Evolutionary conservation across 2,888 invertebrate species (phyloP), one percentile per base, ranked within the genome.

Genomic region (Halictus ligatus): DNA sequence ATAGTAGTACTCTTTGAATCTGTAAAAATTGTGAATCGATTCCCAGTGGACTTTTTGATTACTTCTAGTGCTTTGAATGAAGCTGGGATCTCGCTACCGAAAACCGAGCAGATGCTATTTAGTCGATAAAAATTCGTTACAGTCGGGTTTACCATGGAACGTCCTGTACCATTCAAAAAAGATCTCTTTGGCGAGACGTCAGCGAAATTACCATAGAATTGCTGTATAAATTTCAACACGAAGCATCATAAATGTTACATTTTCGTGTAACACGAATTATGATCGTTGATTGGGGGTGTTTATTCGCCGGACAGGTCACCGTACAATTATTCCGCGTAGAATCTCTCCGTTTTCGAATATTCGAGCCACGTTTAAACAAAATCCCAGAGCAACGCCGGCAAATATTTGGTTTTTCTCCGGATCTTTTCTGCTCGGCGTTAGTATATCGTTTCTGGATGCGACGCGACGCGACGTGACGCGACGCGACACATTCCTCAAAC

Each of bases 361-460:
- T 29, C 64, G 29, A 64, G 29, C 15, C 15, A 15, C 64, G 29
- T 64, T 29, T 64, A 29, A 64, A 64, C 64, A 64, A 64, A 29
- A 64, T 29, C 64, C 29, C 64, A 29, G 15, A 29, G 29, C 64
- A n/a, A n/a, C 25, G 29, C 0, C 15, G 7, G 29, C 64, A 64
- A 64, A 64, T 64, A 64, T 64, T 64, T 64, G 64, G 29, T 64
- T 64, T 64, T 29, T 15, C 64, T 54, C 64, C 15, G 29, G 64
- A 64, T 29, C 64, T 64, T 15, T 29, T 64, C 64, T 29, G 29
- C 15, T 7, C 13, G 25, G 6, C 15, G 64, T 60, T 64, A 29
- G 15, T 29, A 54, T 54, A 15, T 64, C 64, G 15, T 29, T 64
- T 64, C 15, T 7, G 15, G 64, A 64, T 64, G 64, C 64, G 25